Evolutionary conservation across 2,797 vertebrate genomes (phyloP).

Genomic region (Periophthalmus magnuspinnatus): DNA sequence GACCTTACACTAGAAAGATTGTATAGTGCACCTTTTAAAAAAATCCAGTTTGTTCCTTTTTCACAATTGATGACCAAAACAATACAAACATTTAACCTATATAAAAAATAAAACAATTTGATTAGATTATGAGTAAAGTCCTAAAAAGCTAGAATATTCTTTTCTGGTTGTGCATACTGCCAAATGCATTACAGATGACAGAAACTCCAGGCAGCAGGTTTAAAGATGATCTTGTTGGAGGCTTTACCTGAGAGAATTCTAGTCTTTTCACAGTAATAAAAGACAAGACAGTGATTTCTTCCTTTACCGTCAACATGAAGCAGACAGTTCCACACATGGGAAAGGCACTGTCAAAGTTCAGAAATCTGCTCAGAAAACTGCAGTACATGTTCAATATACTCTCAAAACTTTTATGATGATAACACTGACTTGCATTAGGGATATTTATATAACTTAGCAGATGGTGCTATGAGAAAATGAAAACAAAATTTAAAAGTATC

Average conservation of each 20-base stretch:
- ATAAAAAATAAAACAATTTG: not conserved
- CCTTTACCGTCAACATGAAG: constrained; percentile 37
- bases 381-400: not conserved
- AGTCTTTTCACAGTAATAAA: constrained; percentile 47
- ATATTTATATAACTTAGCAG: too few relatives aligned
- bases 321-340: constrained; percentile 21
- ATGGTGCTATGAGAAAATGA: too few relatives aligned
- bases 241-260: constrained; percentile 50
- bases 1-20: too few relatives aligned
- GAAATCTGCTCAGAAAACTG: not conserved
- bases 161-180: constrained; percentile 6
- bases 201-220: constrained; percentile 40
- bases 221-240: constrained; percentile 47
- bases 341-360: constrained; percentile 16
- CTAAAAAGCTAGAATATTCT: not conserved
- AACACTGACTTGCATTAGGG: too few relatives aligned
- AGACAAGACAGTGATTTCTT: constrained; percentile 27
- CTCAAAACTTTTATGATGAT: not conserved
- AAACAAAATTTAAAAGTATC: too few relatives aligned
- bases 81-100: not conserved
- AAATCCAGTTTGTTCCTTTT: too few relatives aligned
- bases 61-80: not conserved
- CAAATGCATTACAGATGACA: constrained; percentile 38
- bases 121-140: not conserved
- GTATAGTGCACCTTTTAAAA: too few relatives aligned